Evolutionary conservation across 2,797 vertebrate genomes (phyloP).

Genomic region (Enteromius trimaculatus): DNA sequence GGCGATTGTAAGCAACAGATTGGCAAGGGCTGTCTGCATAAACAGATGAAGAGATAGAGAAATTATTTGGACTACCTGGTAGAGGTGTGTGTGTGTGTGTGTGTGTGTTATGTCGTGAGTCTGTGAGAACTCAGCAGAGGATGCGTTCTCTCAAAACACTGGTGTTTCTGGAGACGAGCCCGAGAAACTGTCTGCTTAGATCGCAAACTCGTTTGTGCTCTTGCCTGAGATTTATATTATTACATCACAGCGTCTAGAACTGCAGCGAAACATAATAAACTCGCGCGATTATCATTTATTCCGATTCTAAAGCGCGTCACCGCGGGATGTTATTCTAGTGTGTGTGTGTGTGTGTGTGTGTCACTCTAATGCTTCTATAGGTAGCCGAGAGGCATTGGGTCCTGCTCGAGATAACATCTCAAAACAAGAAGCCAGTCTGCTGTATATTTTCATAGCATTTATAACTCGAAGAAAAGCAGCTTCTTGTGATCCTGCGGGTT

Average conservation of each 20-base stretch:
- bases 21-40: constrained; percentile 59
- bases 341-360: constrained; percentile 33
- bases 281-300: background rate
- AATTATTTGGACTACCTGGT: constrained; percentile 64
- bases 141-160: constrained; percentile 61
- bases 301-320: background rate
- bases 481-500: constrained; percentile 42
- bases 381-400: constrained; percentile 43
- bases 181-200: constrained; percentile 40
- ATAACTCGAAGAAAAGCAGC: constrained; percentile 47
- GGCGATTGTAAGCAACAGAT: constrained; percentile 63
- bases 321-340: background rate
- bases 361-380: constrained; percentile 28
- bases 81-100: constrained; percentile 56
- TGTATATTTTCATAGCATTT: constrained; percentile 62
- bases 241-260: background rate
- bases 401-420: constrained; percentile 58
- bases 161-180: constrained; percentile 46
- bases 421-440: constrained; percentile 49
- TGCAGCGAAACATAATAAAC: background rate
- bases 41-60: constrained; percentile 67
- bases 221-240: background rate
- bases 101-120: constrained; percentile 50
- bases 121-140: constrained; percentile 57
- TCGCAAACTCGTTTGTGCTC: background rate